phyloP scores from a whole-genome alignment of 92 coral and sea anemone species.

The Heliopora coerulea region DNA sequence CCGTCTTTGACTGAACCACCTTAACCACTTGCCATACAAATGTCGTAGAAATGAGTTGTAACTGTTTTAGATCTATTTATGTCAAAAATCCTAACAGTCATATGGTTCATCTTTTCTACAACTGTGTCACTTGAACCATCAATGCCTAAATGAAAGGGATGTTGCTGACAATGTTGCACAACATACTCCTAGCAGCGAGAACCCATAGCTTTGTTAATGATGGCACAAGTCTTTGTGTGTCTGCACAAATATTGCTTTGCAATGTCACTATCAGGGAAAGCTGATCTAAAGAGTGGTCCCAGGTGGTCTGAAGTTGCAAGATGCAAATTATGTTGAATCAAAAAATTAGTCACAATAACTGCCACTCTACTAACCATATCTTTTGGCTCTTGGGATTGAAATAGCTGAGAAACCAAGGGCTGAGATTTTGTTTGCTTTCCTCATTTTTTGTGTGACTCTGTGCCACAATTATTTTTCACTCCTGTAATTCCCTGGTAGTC shows the following conservation, averaged over 20 bases:
- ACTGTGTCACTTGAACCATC: slow-evolving; percentile 58
- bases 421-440: slow-evolving; percentile 40
- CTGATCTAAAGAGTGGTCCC: slow-evolving; percentile 18
- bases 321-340: no score
- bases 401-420: slow-evolving; percentile 38
- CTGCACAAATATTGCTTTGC: slow-evolving; percentile 41
- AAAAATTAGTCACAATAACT: no score
- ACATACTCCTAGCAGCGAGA: slow-evolving; percentile 32
- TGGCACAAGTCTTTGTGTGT: slow-evolving; percentile 45
- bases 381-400: slow-evolving; percentile 29
- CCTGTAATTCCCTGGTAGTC: slow-evolving; percentile 36
- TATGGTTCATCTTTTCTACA: slow-evolving; percentile 47
- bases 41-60: slow-evolving; percentile 50
- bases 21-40: slow-evolving; percentile 54
- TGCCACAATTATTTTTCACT: slow-evolving; percentile 28
- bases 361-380: no score
- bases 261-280: slow-evolving; percentile 46
- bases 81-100: slow-evolving; percentile 46
- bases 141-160: slow-evolving; percentile 45
- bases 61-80: slow-evolving; percentile 43
- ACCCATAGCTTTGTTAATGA: slow-evolving; percentile 32
- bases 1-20: slow-evolving; percentile 44
- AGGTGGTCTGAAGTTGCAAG: no score
- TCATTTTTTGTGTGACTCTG: slow-evolving; percentile 14
- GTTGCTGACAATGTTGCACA: slow-evolving; percentile 28